phyloP scores from a whole-genome alignment of 2,113 vertebrate genomes.

The Prionailurus bengalensis region DNA sequence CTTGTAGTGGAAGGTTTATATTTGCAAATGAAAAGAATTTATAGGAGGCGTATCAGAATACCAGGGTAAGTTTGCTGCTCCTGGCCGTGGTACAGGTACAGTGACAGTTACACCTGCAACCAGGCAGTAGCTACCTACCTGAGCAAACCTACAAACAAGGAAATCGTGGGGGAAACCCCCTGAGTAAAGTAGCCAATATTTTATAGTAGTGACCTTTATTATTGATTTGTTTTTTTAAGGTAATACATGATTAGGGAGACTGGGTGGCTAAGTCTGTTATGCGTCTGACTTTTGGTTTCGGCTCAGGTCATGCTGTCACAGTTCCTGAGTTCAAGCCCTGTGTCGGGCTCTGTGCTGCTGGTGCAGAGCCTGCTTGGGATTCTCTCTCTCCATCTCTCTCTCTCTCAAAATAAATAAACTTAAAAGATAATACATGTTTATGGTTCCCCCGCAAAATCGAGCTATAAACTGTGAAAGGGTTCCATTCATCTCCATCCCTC shows the following conservation, averaged over 20 bases:
- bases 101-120: neutral
- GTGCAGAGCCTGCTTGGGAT: no score
- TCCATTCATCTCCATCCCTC: neutral
- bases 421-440: no score
- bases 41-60: neutral
- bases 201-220: neutral
- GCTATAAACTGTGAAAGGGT: neutral
- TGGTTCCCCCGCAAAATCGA: neutral
- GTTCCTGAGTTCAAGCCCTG: no score
- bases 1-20: neutral
- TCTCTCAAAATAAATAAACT: no score
- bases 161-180: neutral
- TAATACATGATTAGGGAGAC: neutral
- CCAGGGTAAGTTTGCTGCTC: neutral
- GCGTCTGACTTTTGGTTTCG: no score
- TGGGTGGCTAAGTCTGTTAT: no score
- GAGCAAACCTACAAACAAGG: neutral
- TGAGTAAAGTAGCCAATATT: neutral
- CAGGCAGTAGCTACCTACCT: neutral
- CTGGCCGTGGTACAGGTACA: neutral
- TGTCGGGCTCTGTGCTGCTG: no score
- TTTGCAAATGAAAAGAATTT: neutral
- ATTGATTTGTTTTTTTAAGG: neutral
- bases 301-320: no score
- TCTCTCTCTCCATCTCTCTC: neutral